phyloP scores from a whole-genome alignment of 1,140 invertebrate genomes.

The Lithobius niger region DNA sequence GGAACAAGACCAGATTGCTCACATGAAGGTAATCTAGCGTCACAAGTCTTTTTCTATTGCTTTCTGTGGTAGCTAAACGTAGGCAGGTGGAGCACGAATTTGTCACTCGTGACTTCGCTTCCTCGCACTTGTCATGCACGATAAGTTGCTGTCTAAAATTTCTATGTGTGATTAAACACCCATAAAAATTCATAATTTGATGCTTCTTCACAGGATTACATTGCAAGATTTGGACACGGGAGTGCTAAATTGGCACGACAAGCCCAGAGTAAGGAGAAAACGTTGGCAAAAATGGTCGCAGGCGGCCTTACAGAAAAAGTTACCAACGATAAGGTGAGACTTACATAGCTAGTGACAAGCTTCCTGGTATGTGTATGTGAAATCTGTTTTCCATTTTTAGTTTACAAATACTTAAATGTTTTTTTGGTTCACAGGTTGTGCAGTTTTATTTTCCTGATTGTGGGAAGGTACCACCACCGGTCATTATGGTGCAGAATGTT shows the following conservation, averaged over 20 bases:
- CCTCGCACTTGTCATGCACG: no score
- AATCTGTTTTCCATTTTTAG: not conserved
- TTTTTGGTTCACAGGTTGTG: conserved; percentile 41
- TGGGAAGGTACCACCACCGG: conserved; percentile 91
- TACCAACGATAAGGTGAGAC: conserved; percentile 59
- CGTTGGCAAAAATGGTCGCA: conserved; percentile 96
- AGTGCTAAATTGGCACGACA: conserved; percentile 95
- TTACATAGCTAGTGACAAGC: no score
- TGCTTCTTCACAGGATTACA: conserved; percentile 68
- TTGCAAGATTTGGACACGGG: conserved; percentile 97
- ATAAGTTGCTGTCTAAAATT: no score
- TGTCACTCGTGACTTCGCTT: no score
- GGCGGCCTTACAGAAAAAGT: conserved; percentile 93
- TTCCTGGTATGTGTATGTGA: no score
- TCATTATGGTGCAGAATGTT: conserved; percentile 98
- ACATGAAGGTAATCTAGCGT: conserved; percentile 73
- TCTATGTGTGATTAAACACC: no score
- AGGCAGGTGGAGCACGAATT: no score
- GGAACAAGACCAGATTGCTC: conserved; percentile 98
- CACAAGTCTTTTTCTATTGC: conserved; percentile 9
- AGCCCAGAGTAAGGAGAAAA: conserved; percentile 99
- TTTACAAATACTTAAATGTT: conserved; percentile 9
- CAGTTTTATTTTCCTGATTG: conserved; percentile 95
- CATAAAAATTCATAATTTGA: no score
- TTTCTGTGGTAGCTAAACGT: no score